These are phyloP conservation scores for Eolophus roseicapilla DNA, from an alignment of 2,113 vertebrate species.

Conservation along the genomic window DNA sequence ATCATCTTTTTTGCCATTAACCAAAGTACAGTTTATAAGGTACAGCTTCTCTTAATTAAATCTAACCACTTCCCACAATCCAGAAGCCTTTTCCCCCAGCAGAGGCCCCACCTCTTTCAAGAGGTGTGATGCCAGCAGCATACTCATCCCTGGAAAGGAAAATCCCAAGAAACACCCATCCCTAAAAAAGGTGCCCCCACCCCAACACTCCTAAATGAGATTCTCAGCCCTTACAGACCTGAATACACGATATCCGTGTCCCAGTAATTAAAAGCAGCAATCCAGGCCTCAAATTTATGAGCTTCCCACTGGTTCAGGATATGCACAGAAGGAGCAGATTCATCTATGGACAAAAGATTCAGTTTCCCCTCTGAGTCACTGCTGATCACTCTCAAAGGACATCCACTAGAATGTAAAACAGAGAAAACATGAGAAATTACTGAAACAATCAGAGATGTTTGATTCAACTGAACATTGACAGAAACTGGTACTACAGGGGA, in stretches of 20 bases:
- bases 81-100: not conserved
- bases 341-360: slow-evolving; percentile 77
- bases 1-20: not conserved
- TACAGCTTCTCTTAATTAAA: not conserved
- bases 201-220: not conserved
- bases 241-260: slow-evolving; percentile 87
- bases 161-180: not conserved
- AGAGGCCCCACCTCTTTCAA: not conserved
- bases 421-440: not conserved
- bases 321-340: slow-evolving; percentile 60
- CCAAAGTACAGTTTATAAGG: not conserved
- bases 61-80: not conserved
- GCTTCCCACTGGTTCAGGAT: slow-evolving; percentile 85
- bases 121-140: not conserved
- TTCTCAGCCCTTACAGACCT: slow-evolving; percentile 74
- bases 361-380: slow-evolving; percentile 90
- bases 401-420: slow-evolving; percentile 29
- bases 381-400: slow-evolving; percentile 82
- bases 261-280: slow-evolving; percentile 96
- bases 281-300: slow-evolving; percentile 94
- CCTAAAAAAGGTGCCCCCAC: not conserved
- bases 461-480: not conserved
- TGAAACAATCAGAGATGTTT: not conserved
- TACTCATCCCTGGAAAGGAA: not conserved
- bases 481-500: not conserved